Evolutionary conservation across 2,888 invertebrate species (phyloP), one percentile per base, ranked within the genome.

Genomic region (Melitaea athalia): DNA sequence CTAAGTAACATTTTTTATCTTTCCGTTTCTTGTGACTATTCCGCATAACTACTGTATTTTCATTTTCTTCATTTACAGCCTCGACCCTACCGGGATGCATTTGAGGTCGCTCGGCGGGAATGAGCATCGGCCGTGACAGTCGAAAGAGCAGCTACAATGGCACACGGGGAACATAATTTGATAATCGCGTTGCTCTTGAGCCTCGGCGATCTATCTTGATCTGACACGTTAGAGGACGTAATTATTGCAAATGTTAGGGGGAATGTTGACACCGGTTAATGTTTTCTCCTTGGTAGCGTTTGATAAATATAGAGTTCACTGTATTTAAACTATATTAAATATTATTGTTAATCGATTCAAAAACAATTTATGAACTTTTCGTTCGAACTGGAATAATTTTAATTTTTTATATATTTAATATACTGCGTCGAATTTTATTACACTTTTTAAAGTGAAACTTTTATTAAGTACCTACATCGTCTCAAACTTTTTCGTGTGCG

Each of bases 101-200:
- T 74, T 73, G 76, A 79, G 78, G 80, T 75, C 80, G 81, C 76
- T 80, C 79, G 81, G 81, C 81, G 79, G 81, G 81, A 81, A 79
- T 77, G 78, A 86, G 83, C 85, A 85, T 77, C 85, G 91, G 84
- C 92, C 91, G 76, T 91, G 91, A 86, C 91, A 91, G 82, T 85
- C 85, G 89, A 89, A 92, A 91, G 91, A 91, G 89, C 92, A 89
- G 79, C 84, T 80, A 79, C 78, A 78, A 71, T 79, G 68, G 49
- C 55, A 59, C 78, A 80, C 83, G 85, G 88, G 90, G 88, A 84
- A 77, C 85, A 83, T 91, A 91, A 92, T 91, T 91, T 88, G 90
- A 91, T 92, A 92, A 92, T 91, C 61, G 67, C 65, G 60, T 75
- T 86, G 92, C 87, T 89, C 91, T 91, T 92, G 92, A 75, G 75